These are phyloP conservation scores for Diploscapter pachys DNA, from an alignment of 1,140 invertebrate species.

Conservation along the genomic window DNA sequence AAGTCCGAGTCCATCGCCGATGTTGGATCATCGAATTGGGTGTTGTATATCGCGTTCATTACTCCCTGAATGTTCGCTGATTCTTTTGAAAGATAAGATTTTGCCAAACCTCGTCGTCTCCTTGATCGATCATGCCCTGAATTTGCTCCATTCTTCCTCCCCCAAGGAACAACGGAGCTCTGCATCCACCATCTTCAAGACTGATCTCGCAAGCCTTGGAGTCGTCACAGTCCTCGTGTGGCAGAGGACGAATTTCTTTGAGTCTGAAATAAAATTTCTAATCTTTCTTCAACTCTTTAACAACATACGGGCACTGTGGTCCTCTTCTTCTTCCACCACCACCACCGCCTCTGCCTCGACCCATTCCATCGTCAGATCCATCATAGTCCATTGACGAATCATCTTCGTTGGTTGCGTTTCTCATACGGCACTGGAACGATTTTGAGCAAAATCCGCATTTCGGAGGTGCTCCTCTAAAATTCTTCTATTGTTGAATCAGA, in stretches of 20 bases:
- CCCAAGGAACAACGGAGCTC: conserved; percentile 27
- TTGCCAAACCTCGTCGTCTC: conserved; percentile 13
- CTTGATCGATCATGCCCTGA: conserved; percentile 13
- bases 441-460: conserved; percentile 26
- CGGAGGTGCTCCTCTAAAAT: conserved; percentile 21
- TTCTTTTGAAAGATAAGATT: not conserved
- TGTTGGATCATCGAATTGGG: not conserved
- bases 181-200: conserved; percentile 29
- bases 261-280: conserved; percentile 7
- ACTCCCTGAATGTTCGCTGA: not conserved
- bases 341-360: too few species aligned
- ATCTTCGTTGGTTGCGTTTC: conserved; percentile 14
- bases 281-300: not conserved
- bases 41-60: conserved; percentile 4
- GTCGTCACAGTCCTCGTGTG: conserved; percentile 21
- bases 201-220: conserved; percentile 20
- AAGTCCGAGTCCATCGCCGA: too few species aligned
- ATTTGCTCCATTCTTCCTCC: conserved; percentile 18
- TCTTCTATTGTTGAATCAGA: too few species aligned
- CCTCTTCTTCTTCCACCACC: not conserved
- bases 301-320: not conserved
- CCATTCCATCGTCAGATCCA: not conserved
- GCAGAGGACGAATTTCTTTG: conserved; percentile 24
- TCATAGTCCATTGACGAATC: conserved; percentile 25
- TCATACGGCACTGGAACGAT: conserved; percentile 30